phyloP scores from a whole-genome alignment of 2,113 vertebrate genomes.

The Crotalus horridus region DNA sequence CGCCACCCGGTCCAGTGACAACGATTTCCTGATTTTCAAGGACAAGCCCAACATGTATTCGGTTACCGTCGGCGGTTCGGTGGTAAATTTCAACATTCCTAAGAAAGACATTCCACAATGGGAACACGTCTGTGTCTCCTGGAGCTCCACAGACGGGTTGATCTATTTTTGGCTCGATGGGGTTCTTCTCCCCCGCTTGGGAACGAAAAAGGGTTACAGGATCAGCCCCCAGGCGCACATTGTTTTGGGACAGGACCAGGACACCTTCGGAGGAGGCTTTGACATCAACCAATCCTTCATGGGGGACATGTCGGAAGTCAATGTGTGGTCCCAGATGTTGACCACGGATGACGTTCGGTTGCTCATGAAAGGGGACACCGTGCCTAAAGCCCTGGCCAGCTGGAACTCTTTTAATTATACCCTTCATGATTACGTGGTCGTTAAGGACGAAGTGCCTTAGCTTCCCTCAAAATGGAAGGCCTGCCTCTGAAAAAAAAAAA shows the following conservation, averaged over 20 bases:
- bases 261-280: conserved; percentile 17
- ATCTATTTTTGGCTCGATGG: conserved; percentile 38
- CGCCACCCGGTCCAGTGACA: not conserved
- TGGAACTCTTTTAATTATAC: not conserved
- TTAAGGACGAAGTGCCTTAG: not conserved
- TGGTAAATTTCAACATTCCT: not conserved
- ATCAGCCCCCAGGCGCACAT: not conserved
- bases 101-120: not conserved
- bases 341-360: not conserved
- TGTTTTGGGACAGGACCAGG: conserved; percentile 39
- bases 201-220: not conserved
- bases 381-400: not conserved
- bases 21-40: conserved; percentile 36
- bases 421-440: not conserved
- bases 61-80: not conserved
- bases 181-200: not conserved
- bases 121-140: conserved; percentile 16
- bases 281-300: not conserved
- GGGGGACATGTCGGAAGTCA: conserved; percentile 26
- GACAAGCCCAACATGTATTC: not conserved
- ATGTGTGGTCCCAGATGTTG: conserved; percentile 20
- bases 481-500: rapidly evolving
- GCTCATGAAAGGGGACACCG: not conserved
- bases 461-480: not conserved
- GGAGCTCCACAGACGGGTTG: not conserved